Evolutionary conservation across 1,140 invertebrate species (phyloP), one percentile per base, ranked within the genome.

Genomic region (Lordiphosa collinella): DNA sequence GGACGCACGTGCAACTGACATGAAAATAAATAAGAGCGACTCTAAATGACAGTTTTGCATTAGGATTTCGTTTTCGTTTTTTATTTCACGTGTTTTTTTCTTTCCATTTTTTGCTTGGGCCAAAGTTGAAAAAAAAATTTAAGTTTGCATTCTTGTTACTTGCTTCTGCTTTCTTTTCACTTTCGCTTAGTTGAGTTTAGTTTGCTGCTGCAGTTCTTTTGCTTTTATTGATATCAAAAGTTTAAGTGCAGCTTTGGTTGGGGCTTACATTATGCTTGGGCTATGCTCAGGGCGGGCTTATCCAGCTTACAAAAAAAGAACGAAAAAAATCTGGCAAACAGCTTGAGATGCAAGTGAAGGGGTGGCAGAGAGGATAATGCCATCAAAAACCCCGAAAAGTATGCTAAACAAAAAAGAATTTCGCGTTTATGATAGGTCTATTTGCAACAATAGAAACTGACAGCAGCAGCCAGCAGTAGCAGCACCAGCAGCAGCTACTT

Each of bases 41-140:
- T 61, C 76, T 76, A 80, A 82, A 82, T 80, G 76, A 80, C 76
- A 82, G 78, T 80, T 80, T 80, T 82, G 76, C 76, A 82, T 80
- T 80, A 80, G 75, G 82, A 75, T 80, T 80, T 68, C 56, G 37
- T 60, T 49, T 56, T 41, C 35, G 34, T 32, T 59, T 25, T 59
- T 38, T 12, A 25, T 31, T 13, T 11, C 7, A 22, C 18, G 18
- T 22, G 18, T 22, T 22, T 35, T 12, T 16, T 22, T 16, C 9
- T 36, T 35, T 1, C 5, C 4, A 14, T 8, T 22, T 14, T 8
- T 11, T 18, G 14, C 14, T 7, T 38, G 47, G 9, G 13, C 14
- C 12, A 13, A 22, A 12, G 18, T 12, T 12, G 18, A 44, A 44
- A 44, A 44, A 44, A 22, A 31, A 44, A 44, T 11, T 13, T 38